Conservation (phyloP, 2,113 vertebrate species). For the Rattus rattus region DNA sequence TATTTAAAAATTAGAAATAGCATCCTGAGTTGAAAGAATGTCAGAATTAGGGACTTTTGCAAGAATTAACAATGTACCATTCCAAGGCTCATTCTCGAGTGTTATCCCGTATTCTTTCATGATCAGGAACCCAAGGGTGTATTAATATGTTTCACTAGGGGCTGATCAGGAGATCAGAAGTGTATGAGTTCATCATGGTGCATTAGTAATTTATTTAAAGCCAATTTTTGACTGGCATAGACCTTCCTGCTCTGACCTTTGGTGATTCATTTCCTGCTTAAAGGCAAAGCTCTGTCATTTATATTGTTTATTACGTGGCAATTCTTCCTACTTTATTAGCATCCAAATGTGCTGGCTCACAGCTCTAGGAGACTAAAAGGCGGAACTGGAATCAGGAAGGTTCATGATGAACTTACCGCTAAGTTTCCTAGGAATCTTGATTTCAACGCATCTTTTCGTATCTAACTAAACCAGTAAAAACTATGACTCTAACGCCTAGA, state of each 20-base stretch:
- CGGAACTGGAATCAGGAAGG: neutral
- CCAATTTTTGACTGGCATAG: neutral
- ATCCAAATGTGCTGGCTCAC: neutral
- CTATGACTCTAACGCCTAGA: neutral
- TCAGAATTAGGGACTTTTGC: neutral
- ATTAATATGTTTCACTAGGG: neutral
- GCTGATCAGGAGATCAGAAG: neutral
- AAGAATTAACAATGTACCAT: neutral
- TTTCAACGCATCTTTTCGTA: neutral
- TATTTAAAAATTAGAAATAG: neutral
- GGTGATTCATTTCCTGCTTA: neutral
- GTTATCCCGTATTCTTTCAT: accelerated
- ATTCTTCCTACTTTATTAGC: neutral
- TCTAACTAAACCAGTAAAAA: neutral
- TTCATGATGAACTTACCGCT: neutral
- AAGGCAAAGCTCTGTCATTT: neutral
- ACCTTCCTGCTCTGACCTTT: neutral
- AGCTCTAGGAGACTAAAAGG: neutral
- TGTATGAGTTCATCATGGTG: neutral
- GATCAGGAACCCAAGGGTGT: neutral
- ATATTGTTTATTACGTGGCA: neutral
- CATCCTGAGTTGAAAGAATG: neutral
- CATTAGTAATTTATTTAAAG: neutral
- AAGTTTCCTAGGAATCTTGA: neutral
- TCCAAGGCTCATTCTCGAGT: neutral